These are phyloP conservation scores for Ctenomys sociabilis DNA, from an alignment of 2,113 vertebrate species.

Conservation along the genomic window DNA sequence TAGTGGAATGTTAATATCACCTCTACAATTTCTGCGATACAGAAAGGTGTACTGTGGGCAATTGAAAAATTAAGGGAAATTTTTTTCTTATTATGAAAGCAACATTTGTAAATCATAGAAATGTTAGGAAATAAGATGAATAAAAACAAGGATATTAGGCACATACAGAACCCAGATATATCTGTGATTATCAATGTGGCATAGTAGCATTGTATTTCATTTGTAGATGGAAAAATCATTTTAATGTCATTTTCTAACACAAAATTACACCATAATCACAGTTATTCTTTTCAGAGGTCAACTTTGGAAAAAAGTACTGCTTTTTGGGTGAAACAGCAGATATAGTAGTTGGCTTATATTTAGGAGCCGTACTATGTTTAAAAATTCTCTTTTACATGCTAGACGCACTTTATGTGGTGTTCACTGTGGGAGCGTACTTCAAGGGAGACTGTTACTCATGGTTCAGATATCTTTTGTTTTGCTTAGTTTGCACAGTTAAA, in stretches of 20 bases:
- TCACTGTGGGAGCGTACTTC: background rate
- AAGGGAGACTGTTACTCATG: background rate
- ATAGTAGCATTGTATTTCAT: background rate
- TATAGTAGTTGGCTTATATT: background rate
- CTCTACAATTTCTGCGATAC: slow-evolving; percentile 43
- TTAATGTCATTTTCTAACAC: slow-evolving; percentile 21
- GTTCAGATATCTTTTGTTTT: background rate
- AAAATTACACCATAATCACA: background rate
- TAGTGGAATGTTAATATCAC: background rate
- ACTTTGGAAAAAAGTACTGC: slow-evolving; percentile 15
- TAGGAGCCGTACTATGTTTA: background rate
- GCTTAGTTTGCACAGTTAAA: slow-evolving; percentile 26
- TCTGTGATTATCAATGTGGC: background rate
- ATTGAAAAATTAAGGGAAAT: slow-evolving; percentile 44
- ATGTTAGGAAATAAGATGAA: slow-evolving; percentile 5
- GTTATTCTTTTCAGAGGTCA: slow-evolving; percentile 25
- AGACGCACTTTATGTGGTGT: background rate
- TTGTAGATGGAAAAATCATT: slow-evolving; percentile 19
- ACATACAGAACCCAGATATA: background rate
- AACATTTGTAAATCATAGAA: slow-evolving; percentile 49
- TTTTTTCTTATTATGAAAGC: slow-evolving; percentile 21
- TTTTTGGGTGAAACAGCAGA: background rate
- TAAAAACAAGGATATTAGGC: background rate
- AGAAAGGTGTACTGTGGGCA: slow-evolving; percentile 29
- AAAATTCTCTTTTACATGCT: background rate